phyloP scores from a whole-genome alignment of 2,797 vertebrate species.

The Eptatretus atami region DNA sequence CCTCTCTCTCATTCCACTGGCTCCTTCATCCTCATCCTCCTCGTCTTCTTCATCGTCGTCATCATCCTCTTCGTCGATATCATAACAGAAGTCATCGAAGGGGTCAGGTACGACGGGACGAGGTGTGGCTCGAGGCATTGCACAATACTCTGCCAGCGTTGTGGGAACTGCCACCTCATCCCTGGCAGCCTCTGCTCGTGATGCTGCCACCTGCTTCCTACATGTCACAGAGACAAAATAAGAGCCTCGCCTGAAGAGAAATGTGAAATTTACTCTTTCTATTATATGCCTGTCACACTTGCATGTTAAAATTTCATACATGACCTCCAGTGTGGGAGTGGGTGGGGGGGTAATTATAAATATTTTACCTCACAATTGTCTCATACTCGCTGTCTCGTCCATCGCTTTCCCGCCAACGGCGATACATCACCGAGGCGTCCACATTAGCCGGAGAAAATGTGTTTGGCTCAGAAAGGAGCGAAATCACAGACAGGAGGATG shows the following conservation, averaged over 20 bases:
- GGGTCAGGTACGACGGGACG: slow-evolving; percentile 62
- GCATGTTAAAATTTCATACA: too few relatives aligned
- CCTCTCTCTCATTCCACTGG: neutral
- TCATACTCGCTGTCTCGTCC: slow-evolving; percentile 67
- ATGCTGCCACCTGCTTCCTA: slow-evolving; percentile 73
- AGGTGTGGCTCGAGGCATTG: slow-evolving; percentile 45
- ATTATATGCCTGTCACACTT: too few relatives aligned
- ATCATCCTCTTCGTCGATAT: slow-evolving; percentile 36
- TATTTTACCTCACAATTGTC: slow-evolving; percentile 50
- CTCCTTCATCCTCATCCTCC: slow-evolving; percentile 38
- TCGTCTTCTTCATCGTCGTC: slow-evolving; percentile 19
- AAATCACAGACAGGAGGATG: slow-evolving; percentile 78
- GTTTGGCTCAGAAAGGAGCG: slow-evolving; percentile 69
- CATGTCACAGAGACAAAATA: rapidly evolving
- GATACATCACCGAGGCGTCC: slow-evolving; percentile 83
- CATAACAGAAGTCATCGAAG: slow-evolving; percentile 70
- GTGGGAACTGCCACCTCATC: slow-evolving; percentile 72
- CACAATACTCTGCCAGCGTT: slow-evolving; percentile 67
- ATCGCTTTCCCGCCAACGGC: slow-evolving; percentile 82
- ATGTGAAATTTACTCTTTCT: too few relatives aligned
- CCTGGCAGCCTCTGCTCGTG: slow-evolving; percentile 50
- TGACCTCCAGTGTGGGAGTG: too few relatives aligned
- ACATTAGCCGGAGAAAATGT: slow-evolving; percentile 82
- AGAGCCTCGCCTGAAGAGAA: neutral
- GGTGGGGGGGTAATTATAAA: too few relatives aligned